Conservation (phyloP, 2,113 vertebrate genomes). For the Pontoporia blainvillei region DNA sequence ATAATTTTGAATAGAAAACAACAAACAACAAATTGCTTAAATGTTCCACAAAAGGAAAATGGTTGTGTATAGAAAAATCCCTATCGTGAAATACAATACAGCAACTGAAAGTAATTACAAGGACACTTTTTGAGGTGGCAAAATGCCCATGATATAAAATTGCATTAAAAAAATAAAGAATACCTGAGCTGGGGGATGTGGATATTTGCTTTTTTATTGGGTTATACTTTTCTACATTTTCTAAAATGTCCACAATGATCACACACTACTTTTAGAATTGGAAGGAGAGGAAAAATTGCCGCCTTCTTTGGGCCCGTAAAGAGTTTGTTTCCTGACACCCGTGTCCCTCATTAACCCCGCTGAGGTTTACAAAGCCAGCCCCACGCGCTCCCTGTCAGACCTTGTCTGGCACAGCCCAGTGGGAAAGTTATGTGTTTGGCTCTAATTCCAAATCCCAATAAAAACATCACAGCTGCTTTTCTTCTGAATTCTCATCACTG, state of each 20-base stretch:
- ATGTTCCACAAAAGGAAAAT: not conserved
- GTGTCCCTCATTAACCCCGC: not conserved
- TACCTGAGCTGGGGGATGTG: not conserved
- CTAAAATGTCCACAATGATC: not conserved
- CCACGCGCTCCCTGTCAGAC: not conserved
- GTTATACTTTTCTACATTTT: not conserved
- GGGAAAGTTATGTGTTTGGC: not conserved
- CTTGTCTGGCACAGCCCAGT: not conserved
- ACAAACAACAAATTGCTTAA: not conserved
- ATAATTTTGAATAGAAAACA: not conserved
- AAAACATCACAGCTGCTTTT: slow-evolving; percentile 35
- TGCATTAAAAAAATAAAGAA: not conserved
- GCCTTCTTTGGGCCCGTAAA: not conserved
- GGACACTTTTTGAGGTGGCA: not conserved
- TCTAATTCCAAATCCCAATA: slow-evolving; percentile 16
- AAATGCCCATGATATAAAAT: not conserved
- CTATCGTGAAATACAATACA: not conserved
- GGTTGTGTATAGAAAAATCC: not conserved
- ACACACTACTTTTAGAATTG: not conserved
- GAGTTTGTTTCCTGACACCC: not conserved
- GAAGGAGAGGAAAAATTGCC: not conserved
- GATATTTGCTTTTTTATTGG: not conserved
- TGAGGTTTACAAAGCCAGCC: not conserved
- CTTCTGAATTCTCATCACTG: slow-evolving; percentile 7
- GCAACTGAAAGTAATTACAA: not conserved